phyloP scores from a whole-genome alignment of 2,113 vertebrate species.

The Tachycineta bicolor region DNA sequence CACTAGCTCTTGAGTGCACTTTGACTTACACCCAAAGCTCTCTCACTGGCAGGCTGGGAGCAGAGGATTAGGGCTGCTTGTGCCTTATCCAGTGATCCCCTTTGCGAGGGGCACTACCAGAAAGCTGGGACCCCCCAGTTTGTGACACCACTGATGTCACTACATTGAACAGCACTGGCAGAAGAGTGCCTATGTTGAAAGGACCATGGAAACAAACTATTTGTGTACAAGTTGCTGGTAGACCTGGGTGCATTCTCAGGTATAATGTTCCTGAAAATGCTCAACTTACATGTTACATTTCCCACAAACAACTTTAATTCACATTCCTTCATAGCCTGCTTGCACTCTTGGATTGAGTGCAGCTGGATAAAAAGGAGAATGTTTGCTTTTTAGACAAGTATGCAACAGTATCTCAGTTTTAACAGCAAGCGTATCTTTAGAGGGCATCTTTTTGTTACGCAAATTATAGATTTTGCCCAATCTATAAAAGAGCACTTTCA shows the following conservation, averaged over 20 bases:
- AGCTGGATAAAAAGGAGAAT: slow-evolving; percentile 7
- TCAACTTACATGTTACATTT: background rate
- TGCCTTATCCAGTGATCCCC: background rate
- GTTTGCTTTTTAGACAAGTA: background rate
- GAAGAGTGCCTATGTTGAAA: background rate
- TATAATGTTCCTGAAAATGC: background rate
- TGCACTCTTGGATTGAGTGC: background rate
- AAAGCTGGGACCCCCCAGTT: background rate
- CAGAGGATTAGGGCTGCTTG: background rate
- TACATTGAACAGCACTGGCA: background rate
- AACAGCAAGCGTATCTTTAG: background rate
- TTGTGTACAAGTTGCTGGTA: background rate
- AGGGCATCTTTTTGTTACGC: slow-evolving; percentile 35
- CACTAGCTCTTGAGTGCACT: background rate
- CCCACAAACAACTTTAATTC: background rate
- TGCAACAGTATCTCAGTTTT: background rate
- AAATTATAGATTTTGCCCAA: slow-evolving; percentile 23
- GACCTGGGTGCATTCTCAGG: background rate
- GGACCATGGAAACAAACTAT: background rate
- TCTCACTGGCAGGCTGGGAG: background rate
- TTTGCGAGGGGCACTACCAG: background rate
- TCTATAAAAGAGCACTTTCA: slow-evolving; percentile 37
- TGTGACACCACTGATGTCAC: background rate
- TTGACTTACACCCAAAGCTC: rapidly evolving
- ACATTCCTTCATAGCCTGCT: background rate